These are phyloP conservation scores for Lemur catta DNA, from an alignment of 2,797 vertebrate genomes.

Conservation along the genomic window DNA sequence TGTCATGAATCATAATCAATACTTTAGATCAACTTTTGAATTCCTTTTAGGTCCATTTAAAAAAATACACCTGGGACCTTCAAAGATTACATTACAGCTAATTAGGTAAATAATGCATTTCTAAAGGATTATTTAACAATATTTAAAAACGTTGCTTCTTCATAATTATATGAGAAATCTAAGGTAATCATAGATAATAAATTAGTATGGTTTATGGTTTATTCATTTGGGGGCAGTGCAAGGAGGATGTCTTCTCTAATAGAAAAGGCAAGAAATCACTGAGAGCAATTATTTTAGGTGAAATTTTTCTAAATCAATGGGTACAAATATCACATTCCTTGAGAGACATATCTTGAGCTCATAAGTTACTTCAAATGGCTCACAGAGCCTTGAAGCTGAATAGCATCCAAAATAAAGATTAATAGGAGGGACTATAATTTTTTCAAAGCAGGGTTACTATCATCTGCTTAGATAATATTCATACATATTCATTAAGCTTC, in stretches of 20 bases:
- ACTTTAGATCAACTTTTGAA: constrained; percentile 24
- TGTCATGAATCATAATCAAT: background rate
- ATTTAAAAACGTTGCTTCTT: background rate
- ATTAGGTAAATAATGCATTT: background rate
- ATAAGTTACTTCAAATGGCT: background rate
- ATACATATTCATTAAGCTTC: constrained; percentile 11
- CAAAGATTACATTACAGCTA: background rate
- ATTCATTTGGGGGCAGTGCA: background rate
- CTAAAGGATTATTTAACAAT: background rate
- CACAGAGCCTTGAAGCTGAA: background rate
- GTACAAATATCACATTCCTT: background rate
- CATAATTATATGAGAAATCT: background rate
- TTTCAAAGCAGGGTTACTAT: constrained; percentile 26
- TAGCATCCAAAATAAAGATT: background rate
- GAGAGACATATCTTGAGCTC: background rate
- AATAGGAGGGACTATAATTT: background rate
- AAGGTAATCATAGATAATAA: background rate
- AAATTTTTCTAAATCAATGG: background rate
- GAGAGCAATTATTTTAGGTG: background rate
- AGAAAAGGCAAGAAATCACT: constrained; percentile 3
- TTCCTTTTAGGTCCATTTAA: background rate
- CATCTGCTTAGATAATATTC: background rate
- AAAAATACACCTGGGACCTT: background rate
- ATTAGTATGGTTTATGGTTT: background rate
- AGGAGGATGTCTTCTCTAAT: background rate